Evolutionary conservation across 2,888 invertebrate genomes (phyloP).

Genomic region (Drosophila fungiperda): DNA sequence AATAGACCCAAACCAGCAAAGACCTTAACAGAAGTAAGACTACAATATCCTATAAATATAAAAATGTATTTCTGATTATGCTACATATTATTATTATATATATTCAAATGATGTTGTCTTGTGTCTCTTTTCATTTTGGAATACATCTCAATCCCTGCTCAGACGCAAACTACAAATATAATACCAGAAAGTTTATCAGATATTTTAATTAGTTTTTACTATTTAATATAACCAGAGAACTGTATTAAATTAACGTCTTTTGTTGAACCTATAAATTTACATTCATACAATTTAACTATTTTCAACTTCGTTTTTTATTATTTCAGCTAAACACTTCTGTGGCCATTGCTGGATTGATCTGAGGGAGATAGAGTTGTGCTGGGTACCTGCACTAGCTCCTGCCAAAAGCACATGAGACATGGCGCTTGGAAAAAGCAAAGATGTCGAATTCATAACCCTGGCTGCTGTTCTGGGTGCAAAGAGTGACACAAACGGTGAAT

Average conservation of each 20-base stretch:
- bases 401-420: constrained; percentile 77
- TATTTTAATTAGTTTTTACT: background rate
- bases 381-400: constrained; percentile 76
- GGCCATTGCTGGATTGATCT: constrained; percentile 36
- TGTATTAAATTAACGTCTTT: background rate
- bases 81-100: background rate
- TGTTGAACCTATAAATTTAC: background rate
- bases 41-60: background rate
- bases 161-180: background rate
- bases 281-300: background rate
- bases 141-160: background rate
- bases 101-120: background rate
- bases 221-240: background rate
- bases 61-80: background rate
- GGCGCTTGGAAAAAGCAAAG: constrained; percentile 78
- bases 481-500: constrained; percentile 70
- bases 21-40: constrained; percentile 3
- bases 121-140: background rate
- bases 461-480: constrained; percentile 57
- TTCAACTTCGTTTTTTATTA: background rate
- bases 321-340: background rate
- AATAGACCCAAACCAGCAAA: constrained; percentile 35
- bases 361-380: background rate
- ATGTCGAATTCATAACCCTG: constrained; percentile 48
- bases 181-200: background rate